Base-by-base conservation (phyloP, 1,140 invertebrate genomes). In the Paraescarpia echinospica region DNA sequence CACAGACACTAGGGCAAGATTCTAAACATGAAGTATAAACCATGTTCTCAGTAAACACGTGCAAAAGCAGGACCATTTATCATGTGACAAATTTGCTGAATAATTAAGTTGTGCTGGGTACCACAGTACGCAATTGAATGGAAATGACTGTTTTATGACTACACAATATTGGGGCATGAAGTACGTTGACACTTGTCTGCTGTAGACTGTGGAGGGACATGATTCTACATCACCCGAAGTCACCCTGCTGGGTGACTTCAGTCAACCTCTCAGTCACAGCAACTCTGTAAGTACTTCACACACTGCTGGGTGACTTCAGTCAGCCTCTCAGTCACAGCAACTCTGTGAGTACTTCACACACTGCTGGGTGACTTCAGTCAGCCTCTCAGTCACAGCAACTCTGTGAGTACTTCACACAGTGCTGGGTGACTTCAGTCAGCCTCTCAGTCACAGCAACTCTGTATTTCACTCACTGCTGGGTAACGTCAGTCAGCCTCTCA, bases 301-400 rank as follows among this genome's bases (percentile, higher is more conserved):
- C 48, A 14, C 33, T 91, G 34, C 91, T 91, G 91, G 14, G 31
- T 33, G 41, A 91, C 48, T 91, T 91, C 41, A 59, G 35, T 91
- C 91, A 91, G n/a, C 34, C 91, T 9, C 91, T 91, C 48, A 33
- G 18, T 59, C 34, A 91, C n/a, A 91, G 48, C 33, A 51, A 35
- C 33, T 91, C 91, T 27, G 92, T 92, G 31, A 35, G 92, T 51
- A 34, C 48, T 51, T n/a, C n/a, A n/a, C 27, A 18, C 48, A 14
- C 33, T 91, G 34, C 91, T 91, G 91, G 14, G 31, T 33, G 41
- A 91, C 48, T 91, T 91, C 41, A 59, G 35, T 91, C 91, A 91
- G n/a, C 34, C 91, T 9, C 91, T 91, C 48, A 33, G 18, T 59
- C 34, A 91, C n/a, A 91, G 48, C 33, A 51, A 35, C 33, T 91